Evolutionary conservation across 2,113 vertebrate genomes (phyloP).

Genomic region (Tauraco erythrolophus): DNA sequence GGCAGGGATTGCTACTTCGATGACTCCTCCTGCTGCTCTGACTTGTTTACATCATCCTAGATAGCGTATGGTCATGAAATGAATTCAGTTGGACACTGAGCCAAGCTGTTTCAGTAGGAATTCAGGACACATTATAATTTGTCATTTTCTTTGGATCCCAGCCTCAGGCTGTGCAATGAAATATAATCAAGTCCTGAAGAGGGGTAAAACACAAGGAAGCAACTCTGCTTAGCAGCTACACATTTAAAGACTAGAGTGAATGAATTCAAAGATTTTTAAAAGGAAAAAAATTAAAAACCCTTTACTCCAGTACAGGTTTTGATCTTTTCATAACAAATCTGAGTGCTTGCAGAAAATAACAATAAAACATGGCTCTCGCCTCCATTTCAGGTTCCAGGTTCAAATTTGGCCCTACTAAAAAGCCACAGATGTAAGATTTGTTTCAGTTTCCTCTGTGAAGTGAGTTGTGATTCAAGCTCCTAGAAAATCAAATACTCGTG

Average conservation of each 20-base stretch:
- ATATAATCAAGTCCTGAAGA: conserved; percentile 18
- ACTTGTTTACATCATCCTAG: conserved; percentile 55
- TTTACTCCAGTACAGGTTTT: background rate
- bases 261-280: background rate
- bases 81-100: conserved; percentile 33
- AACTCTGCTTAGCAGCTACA: background rate
- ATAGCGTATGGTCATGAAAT: conserved; percentile 21
- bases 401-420: background rate
- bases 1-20: conserved; percentile 49
- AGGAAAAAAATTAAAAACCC: background rate
- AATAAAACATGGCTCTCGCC: background rate
- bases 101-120: conserved; percentile 43
- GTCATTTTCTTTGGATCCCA: conserved; percentile 40
- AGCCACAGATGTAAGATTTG: background rate
- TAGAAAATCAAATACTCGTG: background rate
- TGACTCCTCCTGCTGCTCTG: conserved; percentile 41
- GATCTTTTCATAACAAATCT: background rate
- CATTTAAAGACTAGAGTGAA: background rate
- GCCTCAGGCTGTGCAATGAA: background rate
- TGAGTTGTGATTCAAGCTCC: background rate
- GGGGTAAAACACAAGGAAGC: background rate
- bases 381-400: background rate
- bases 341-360: background rate
- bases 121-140: conserved; percentile 49
- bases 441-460: background rate